Evolutionary conservation across 1,140 invertebrate genomes (phyloP).

Genomic region (Drosophila asahinai): DNA sequence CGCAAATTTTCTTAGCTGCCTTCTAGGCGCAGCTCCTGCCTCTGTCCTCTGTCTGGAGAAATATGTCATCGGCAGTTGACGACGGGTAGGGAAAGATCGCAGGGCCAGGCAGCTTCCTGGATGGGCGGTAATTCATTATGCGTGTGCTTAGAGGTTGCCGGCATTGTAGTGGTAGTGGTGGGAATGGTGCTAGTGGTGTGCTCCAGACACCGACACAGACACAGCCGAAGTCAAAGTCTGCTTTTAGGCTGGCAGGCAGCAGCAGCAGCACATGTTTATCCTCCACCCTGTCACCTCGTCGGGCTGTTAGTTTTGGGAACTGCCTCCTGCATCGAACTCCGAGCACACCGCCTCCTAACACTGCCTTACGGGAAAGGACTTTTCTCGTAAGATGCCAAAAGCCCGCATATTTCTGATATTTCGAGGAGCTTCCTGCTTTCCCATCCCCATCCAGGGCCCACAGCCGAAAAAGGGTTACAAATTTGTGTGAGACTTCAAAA

Average conservation of each 20-base stretch:
- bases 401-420: conserved; percentile 71
- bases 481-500: conserved; percentile 73
- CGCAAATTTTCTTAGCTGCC: conserved; percentile 83
- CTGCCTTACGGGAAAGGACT: conserved; percentile 25
- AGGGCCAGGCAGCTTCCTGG: conserved; percentile 18
- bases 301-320: conserved; percentile 52
- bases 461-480: conserved; percentile 70
- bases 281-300: conserved; percentile 20
- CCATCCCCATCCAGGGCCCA: conserved; percentile 19
- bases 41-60: conserved; percentile 64
- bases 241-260: conserved; percentile 68
- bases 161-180: conserved; percentile 59
- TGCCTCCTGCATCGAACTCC: conserved; percentile 60
- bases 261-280: conserved; percentile 34
- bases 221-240: conserved; percentile 44
- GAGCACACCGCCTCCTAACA: conserved; percentile 7
- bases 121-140: conserved; percentile 79
- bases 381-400: conserved; percentile 72
- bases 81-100: conserved; percentile 12
- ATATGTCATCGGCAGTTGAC: conserved; percentile 82
- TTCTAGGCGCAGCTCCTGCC: conserved; percentile 70
- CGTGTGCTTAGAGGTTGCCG: conserved; percentile 78
- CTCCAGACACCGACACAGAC: conserved; percentile 23
- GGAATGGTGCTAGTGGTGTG: conserved; percentile 26
- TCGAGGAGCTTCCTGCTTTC: conserved; percentile 20